Conservation (phyloP, 2,113 vertebrate genomes). For the Rafetus swinhoei region DNA sequence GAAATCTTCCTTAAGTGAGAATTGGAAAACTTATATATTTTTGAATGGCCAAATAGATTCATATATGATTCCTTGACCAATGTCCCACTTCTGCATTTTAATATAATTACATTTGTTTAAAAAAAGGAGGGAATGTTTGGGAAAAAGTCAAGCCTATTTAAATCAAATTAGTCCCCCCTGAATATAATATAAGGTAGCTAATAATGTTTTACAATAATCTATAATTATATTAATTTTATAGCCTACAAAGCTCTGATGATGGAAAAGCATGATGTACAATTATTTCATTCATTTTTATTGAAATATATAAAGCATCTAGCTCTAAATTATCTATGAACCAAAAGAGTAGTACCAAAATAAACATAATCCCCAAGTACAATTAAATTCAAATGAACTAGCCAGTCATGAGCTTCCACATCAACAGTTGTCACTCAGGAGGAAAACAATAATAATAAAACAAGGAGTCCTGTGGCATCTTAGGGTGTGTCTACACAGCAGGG, state of each 20-base stretch:
- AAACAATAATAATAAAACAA: not conserved
- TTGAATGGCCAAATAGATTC: not conserved
- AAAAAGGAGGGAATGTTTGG: not conserved
- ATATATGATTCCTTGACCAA: not conserved
- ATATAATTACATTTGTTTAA: not conserved
- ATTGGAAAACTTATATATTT: not conserved
- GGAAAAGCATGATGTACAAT: not conserved
- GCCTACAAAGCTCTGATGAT: accelerated
- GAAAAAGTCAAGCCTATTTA: not conserved
- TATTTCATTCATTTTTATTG: not conserved
- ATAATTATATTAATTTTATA: not conserved
- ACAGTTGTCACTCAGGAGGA: not conserved
- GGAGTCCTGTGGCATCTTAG: too few relatives aligned
- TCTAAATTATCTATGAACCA: not conserved
- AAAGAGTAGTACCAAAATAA: not conserved
- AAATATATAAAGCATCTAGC: not conserved
- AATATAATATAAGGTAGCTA: not conserved
- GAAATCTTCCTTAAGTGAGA: not conserved
- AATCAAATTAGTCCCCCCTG: not conserved
- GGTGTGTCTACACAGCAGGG: too few relatives aligned
- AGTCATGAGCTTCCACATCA: not conserved
- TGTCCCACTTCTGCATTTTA: not conserved
- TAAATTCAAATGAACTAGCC: not conserved
- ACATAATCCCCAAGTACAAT: not conserved
- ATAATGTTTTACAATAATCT: not conserved